Base-by-base conservation (phyloP, 2,888 invertebrate genomes). In the Sisyra nigra region DNA sequence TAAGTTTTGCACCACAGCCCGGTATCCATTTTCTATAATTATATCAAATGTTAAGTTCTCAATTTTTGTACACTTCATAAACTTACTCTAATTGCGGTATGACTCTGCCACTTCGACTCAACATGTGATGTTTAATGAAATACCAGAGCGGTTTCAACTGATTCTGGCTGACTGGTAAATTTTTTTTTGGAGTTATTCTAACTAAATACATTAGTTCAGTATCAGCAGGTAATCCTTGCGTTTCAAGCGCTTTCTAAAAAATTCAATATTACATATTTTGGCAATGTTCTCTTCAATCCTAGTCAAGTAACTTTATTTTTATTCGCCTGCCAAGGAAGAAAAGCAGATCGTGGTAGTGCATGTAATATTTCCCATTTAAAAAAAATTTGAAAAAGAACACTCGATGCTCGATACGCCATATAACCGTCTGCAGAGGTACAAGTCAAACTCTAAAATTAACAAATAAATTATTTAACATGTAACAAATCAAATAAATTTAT, bases 41-140 rank as follows among this genome's bases (percentile, higher is more conserved):
- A n/a, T 29, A 14, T 14, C 8, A 32, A 40, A 33, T n/a, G 44
- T 45, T 9, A 19, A 18, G n/a, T 35, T 43, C 31, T 30, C 30
- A 45, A 42, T 54, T 31, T 31, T 19, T 45, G 19, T 31, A 39
- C 39, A 35, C 18, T 46, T 46, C 70, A 31, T 24, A 2, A 8
- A 19, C 78, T 72, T 62, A 82, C 83, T 86, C 86, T 47, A 85
- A 55, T 57, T 73, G 70, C 9, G 80, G 79, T 56, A 86, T 80
- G 8, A 86, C 62, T 52, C 67, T 68, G 40, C 66, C 71, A 7
- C 62, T 64, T 42, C 75, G 71, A 29, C 71, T 69, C 38, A 69
- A 62, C 57, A 74, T 70, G 51, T 76, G 71, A 43, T 78, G 74
- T 50, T 69, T 72, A 9, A 82, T 63, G 55, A 85, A 87, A 58